These are phyloP conservation scores for Allobates femoralis DNA, from an alignment of 2,797 vertebrate genomes.

Conservation along the genomic window DNA sequence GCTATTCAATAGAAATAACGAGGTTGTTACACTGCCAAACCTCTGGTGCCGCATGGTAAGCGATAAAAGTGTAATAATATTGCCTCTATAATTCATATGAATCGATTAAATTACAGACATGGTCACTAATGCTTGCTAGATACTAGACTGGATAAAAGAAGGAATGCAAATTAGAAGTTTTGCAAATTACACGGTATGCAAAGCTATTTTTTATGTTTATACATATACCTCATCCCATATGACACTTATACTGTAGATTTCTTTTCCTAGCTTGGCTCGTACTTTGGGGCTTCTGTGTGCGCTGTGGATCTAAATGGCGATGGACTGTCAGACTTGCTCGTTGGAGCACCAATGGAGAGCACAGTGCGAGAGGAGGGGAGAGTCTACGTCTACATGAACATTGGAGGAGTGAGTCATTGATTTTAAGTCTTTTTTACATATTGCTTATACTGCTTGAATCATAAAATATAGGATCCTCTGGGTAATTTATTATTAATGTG, in stretches of 20 bases:
- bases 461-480: too few species aligned
- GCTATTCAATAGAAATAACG: background rate
- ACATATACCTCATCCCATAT: background rate
- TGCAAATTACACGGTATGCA: background rate
- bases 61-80: background rate
- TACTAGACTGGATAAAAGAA: background rate
- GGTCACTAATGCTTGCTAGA: background rate
- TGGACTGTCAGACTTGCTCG: constrained; percentile 91
- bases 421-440: background rate
- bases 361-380: constrained; percentile 90
- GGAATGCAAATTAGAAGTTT: background rate
- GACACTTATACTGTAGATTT: background rate
- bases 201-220: background rate
- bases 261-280: constrained; percentile 86
- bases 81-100: background rate
- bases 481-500: too few species aligned
- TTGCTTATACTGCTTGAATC: too few species aligned
- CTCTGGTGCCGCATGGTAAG: background rate
- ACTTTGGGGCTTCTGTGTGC: constrained; percentile 91
- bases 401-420: constrained; percentile 82
- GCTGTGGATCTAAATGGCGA: constrained; percentile 91
- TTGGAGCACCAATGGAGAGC: constrained; percentile 92
- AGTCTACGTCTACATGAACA: constrained; percentile 93
- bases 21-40: background rate
- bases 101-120: background rate